Evolutionary conservation across 2,797 vertebrate species (phyloP).

Genomic region (Peromyscus aztecus): DNA sequence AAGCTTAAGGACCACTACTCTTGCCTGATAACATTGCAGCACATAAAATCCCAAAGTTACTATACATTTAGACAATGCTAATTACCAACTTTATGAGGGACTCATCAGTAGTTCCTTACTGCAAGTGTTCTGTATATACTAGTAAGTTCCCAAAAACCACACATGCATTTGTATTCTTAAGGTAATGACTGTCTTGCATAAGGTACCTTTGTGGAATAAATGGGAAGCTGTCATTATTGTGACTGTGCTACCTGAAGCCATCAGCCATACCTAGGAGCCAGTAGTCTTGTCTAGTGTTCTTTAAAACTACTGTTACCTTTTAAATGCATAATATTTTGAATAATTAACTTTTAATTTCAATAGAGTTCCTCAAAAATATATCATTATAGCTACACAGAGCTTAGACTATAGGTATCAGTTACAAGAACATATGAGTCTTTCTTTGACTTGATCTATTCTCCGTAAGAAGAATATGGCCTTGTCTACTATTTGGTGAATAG

Average conservation of each 20-base stretch:
- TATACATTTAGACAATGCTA: constrained; percentile 54
- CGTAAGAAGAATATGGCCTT: background rate
- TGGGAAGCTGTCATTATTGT: background rate
- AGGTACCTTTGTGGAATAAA: constrained; percentile 53
- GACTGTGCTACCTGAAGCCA: constrained; percentile 47
- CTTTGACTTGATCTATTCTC: background rate
- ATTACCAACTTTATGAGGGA: constrained; percentile 43
- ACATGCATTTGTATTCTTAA: constrained; percentile 42
- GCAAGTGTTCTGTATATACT: background rate
- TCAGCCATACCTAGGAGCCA: background rate
- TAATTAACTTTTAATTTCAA: constrained; percentile 81
- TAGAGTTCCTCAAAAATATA: constrained; percentile 67
- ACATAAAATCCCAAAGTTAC: background rate
- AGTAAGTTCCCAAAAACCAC: constrained; percentile 53
- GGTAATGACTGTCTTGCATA: constrained; percentile 48
- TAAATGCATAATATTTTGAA: constrained; percentile 75
- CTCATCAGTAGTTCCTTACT: background rate
- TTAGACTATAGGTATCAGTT: background rate
- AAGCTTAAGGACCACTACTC: background rate
- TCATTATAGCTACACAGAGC: background rate
- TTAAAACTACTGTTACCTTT: constrained; percentile 48
- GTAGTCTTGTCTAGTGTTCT: constrained; percentile 29
- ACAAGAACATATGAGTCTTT: background rate
- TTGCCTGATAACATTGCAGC: background rate
- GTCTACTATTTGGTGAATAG: background rate